These are phyloP conservation scores for Galeopterus variegatus DNA, from an alignment of 2,113 vertebrate genomes.

Conservation along the genomic window DNA sequence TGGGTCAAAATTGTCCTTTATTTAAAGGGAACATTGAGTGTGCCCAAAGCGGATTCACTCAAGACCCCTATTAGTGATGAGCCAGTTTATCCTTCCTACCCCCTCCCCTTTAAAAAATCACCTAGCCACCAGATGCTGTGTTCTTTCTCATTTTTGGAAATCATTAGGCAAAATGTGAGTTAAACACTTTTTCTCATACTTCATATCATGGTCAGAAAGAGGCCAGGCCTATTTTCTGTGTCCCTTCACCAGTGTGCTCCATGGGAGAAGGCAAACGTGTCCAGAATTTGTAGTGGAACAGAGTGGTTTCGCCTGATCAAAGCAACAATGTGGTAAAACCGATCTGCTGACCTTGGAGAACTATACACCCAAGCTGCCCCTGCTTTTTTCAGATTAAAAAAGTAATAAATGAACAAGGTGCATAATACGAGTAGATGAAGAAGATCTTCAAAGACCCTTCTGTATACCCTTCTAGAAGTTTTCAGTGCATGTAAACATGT, in stretches of 20 bases:
- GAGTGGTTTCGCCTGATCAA: not conserved
- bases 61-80: not conserved
- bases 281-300: not conserved
- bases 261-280: not conserved
- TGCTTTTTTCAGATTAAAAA: constrained; percentile 1
- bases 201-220: not conserved
- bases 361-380: not conserved
- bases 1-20: not conserved
- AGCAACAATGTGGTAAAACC: not conserved
- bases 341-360: not conserved
- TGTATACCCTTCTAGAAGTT: not conserved
- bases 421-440: constrained; percentile 24
- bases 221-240: not conserved
- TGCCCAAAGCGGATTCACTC: not conserved
- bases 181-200: not conserved
- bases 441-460: not conserved
- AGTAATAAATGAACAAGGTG: not conserved
- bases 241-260: not conserved
- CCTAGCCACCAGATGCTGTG: not conserved
- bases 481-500: not conserved
- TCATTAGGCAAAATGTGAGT: not conserved
- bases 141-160: constrained; percentile 49
- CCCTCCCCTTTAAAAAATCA: fast-evolving
- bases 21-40: not conserved
- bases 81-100: not conserved